phyloP scores from a whole-genome alignment of 2,113 vertebrate species.

The Ailurus styani region DNA sequence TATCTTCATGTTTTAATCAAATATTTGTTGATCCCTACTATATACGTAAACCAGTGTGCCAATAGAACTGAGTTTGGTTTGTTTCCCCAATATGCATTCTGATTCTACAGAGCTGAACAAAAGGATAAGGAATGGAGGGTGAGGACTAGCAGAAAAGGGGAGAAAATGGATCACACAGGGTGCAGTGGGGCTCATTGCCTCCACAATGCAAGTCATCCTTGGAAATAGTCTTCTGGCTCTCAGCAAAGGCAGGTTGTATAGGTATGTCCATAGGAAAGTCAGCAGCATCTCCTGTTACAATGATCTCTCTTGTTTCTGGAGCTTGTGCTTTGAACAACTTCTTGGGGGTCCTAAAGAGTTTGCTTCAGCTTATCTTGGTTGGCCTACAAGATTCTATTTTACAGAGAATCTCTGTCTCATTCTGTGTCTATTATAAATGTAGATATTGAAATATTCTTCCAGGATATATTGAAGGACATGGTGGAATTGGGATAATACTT shows the following conservation, averaged over 20 bases:
- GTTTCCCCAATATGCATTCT: not conserved
- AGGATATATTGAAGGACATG: not conserved
- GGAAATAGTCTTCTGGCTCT: not conserved
- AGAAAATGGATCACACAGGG: not conserved
- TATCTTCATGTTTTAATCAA: not conserved
- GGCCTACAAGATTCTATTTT: not conserved
- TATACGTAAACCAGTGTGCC: fast-evolving
- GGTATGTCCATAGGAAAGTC: not conserved
- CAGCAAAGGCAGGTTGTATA: not conserved
- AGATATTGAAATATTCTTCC: not conserved
- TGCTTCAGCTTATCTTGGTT: not conserved
- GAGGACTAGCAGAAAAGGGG: not conserved
- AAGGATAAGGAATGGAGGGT: not conserved
- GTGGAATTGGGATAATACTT: not conserved
- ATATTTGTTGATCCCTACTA: not conserved
- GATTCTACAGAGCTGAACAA: not conserved
- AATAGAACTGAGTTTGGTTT: not conserved
- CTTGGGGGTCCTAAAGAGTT: no score
- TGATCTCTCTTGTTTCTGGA: not conserved
- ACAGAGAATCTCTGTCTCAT: not conserved
- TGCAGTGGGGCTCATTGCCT: not conserved
- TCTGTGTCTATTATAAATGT: not conserved
- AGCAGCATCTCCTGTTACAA: not conserved
- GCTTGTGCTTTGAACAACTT: not conserved
- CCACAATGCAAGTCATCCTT: not conserved